Evolutionary conservation across 1,140 invertebrate species (phyloP).

Genomic region (Bombus soroeensis): DNA sequence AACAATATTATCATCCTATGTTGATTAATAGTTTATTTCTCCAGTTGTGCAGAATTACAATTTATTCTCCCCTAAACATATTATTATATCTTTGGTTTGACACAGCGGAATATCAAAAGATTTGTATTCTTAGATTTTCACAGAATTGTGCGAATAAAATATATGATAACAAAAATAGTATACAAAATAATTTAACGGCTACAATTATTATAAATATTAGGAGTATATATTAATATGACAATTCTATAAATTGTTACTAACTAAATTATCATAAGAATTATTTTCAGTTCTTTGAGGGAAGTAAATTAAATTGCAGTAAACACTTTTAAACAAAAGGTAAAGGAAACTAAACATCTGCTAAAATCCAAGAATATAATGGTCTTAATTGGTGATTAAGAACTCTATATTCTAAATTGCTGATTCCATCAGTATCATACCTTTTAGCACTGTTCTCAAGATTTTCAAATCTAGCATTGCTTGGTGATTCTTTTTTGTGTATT

Average conservation of each 20-base stretch:
- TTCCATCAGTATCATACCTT: slow-evolving; percentile 86
- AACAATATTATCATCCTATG: not conserved
- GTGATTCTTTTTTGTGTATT: slow-evolving; percentile 86
- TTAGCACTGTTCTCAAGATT: slow-evolving; percentile 84
- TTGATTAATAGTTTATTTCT: not conserved
- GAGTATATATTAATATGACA: not conserved
- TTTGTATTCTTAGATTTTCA: not conserved
- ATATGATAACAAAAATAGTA: not conserved
- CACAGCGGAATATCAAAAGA: not conserved
- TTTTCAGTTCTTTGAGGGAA: not conserved
- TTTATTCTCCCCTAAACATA: not conserved
- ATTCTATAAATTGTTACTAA: not conserved
- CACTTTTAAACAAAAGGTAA: slow-evolving; percentile 13
- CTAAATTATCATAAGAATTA: not conserved
- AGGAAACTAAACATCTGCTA: slow-evolving; percentile 74
- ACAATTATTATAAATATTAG: not conserved
- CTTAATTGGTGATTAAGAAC: slow-evolving; percentile 78
- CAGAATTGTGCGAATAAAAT: not conserved
- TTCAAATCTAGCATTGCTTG: slow-evolving; percentile 84
- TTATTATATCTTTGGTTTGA: slow-evolving; percentile 12
- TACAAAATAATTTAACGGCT: not conserved
- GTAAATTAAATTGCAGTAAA: not conserved
- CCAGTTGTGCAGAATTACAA: not conserved
- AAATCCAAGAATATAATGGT: slow-evolving; percentile 80
- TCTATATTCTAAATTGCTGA: slow-evolving; percentile 84